Evolutionary conservation across 2,113 vertebrate species (phyloP), one percentile per base, ranked within the genome.

Genomic region (Clarias magur): DNA sequence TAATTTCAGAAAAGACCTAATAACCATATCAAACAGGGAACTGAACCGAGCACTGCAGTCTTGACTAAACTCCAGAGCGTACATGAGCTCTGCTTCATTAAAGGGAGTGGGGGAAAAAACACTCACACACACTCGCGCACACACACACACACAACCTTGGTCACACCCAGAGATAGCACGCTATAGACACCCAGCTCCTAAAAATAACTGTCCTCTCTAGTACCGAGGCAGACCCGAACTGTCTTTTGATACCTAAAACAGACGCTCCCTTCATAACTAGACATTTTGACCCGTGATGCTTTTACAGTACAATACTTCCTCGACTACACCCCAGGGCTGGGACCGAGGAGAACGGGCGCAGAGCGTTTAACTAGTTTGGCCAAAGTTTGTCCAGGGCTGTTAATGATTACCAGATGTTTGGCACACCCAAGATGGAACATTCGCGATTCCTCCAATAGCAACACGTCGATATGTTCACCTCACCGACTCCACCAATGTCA

Each of bases 341-440:
- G 85, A 83, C 78, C 30, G 13, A 38, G 34, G 57, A 48, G 34
- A 72, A 67, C 56, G 83, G 65, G 79, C 57, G 82, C 78, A 68
- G 87, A 82, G 57, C 83, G 83, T 87, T 88, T 83, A 88, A 91
- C 90, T 83, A 87, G 88, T 89, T 91, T 73, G 88, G 82, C 59
- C 83, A 88, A 91, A 91, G 90, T 88, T 91, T 91, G 90, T 88
- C 85, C 65, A 75, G 65, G 86, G 82, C 59, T 85, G 88, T 91
- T 89, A 91, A 91, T 91, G 90, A 91, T 91, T 91, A 82, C 63
- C 85, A 91, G 85, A 67, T 88, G 68, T 84, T 86, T 57, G 88
- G 82, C 90, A 91, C 88, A 84, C 88, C 90, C 87, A 83, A 21
- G 62, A 48, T 53, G 57, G 79, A 87, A 65, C 82, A 82, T 60